phyloP scores from a whole-genome alignment of 1,140 invertebrate genomes.

The Lethrus apterus region DNA sequence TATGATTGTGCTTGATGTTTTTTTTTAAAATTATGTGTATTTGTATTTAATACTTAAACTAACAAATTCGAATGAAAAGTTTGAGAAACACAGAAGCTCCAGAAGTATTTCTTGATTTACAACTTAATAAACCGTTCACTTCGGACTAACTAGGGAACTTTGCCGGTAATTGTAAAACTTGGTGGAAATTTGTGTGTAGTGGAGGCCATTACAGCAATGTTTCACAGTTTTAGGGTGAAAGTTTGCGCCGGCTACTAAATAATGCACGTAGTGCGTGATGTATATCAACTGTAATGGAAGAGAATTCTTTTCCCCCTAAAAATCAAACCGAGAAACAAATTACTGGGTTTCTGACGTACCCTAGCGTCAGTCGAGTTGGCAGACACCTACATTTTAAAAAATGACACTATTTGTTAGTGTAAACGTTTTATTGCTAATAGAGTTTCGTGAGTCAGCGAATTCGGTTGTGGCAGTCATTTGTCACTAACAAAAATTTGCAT shows the following conservation, averaged over 20 bases:
- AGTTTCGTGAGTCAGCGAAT: slow-evolving; percentile 16
- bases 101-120: too few species aligned
- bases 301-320: slow-evolving; percentile 25
- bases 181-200: slow-evolving; percentile 30
- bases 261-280: slow-evolving; percentile 31
- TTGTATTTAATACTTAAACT: too few species aligned
- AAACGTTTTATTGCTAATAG: slow-evolving; percentile 27
- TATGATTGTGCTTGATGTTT: too few species aligned
- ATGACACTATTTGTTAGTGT: slow-evolving; percentile 22
- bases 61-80: too few species aligned
- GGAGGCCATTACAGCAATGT: slow-evolving; percentile 28
- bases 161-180: slow-evolving; percentile 33
- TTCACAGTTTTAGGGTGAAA: slow-evolving; percentile 31
- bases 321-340: slow-evolving; percentile 30
- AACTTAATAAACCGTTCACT: too few species aligned
- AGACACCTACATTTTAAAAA: slow-evolving; percentile 22
- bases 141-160: slow-evolving; percentile 34
- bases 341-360: slow-evolving; percentile 12
- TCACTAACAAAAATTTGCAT: too few species aligned
- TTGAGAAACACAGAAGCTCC: too few species aligned
- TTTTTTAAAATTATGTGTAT: too few species aligned
- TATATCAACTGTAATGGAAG: slow-evolving; percentile 30
- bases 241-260: slow-evolving; percentile 29
- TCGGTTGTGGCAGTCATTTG: too few species aligned
- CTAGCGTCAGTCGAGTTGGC: slow-evolving; percentile 6